phyloP scores from a whole-genome alignment of 1,140 invertebrate genomes.

The Drepana arcuata region DNA sequence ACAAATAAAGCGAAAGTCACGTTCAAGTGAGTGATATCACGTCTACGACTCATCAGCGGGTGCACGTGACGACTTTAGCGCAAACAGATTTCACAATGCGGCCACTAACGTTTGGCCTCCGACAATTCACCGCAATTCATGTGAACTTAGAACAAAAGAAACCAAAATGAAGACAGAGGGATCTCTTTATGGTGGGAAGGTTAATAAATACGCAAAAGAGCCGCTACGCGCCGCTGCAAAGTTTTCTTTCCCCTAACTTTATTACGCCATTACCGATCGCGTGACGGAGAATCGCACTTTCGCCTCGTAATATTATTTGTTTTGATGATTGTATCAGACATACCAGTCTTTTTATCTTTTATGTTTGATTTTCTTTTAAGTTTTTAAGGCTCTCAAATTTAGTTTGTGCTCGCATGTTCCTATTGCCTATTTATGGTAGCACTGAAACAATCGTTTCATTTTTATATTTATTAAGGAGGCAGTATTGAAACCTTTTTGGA shows the following conservation, averaged over 20 bases:
- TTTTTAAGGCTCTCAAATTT: no score
- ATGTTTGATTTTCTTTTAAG: no score
- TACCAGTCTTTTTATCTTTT: no score
- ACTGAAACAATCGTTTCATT: no score
- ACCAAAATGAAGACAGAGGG: slow-evolving; percentile 16
- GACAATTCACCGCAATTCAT: slow-evolving; percentile 2
- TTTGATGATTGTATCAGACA: no score
- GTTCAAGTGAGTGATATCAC: slow-evolving; percentile 62
- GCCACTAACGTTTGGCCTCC: slow-evolving; percentile 30
- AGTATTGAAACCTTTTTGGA: no score
- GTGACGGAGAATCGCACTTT: slow-evolving; percentile 54
- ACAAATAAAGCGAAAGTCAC: slow-evolving; percentile 57
- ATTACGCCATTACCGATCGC: slow-evolving; percentile 62
- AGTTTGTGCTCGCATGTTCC: no score
- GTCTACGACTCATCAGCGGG: slow-evolving; percentile 58
- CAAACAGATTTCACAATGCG: slow-evolving; percentile 60
- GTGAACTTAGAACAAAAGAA: slow-evolving; percentile 10
- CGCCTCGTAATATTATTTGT: no score
- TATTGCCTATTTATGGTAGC: no score
- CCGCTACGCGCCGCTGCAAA: slow-evolving; percentile 35
- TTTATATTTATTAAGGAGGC: no score
- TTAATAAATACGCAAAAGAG: slow-evolving; percentile 66
- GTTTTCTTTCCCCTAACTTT: slow-evolving; percentile 65
- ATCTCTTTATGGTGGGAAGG: slow-evolving; percentile 33
- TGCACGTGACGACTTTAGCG: slow-evolving; percentile 61